Percentiles rank a stretch among this genome's conserved stretches.
These are phyloP conservation scores for Pyrochroa serraticornis DNA, from an alignment of 2,888 invertebrate species.

Conservation along the genomic window DNA sequence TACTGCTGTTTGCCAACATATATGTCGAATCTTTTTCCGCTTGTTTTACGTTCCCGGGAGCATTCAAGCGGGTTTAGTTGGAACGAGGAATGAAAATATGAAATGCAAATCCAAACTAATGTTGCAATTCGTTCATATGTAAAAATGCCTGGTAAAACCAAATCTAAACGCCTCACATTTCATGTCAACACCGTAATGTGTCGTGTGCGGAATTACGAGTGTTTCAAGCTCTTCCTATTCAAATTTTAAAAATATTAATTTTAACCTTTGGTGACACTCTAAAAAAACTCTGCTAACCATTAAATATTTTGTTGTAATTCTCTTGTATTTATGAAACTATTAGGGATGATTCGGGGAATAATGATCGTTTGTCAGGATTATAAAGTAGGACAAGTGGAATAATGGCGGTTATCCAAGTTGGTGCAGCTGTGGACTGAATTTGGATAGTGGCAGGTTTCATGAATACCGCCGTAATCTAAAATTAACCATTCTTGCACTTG, in stretches of 20 bases:
- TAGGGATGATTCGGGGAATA: slow-evolving; percentile 18
- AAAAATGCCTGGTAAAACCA: slow-evolving; percentile 25
- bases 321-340: slow-evolving; percentile 12
- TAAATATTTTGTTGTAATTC: background rate
- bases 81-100: slow-evolving; percentile 39
- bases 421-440: slow-evolving; percentile 32
- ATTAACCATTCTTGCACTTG: slow-evolving; percentile 29
- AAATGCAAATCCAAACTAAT: slow-evolving; percentile 41
- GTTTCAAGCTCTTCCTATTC: too few species aligned
- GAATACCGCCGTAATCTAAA: slow-evolving; percentile 24
- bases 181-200: too few species aligned
- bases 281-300: too few species aligned
- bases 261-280: too few species aligned
- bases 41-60: slow-evolving; percentile 36
- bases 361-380: slow-evolving; percentile 33
- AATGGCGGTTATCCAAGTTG: slow-evolving; percentile 33
- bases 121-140: slow-evolving; percentile 36
- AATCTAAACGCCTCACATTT: slow-evolving; percentile 13
- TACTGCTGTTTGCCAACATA: slow-evolving; percentile 34
- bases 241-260: too few species aligned
- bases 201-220: too few species aligned
- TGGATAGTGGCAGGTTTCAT: slow-evolving; percentile 27
- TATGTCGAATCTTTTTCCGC: slow-evolving; percentile 41
- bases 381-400: slow-evolving; percentile 33
- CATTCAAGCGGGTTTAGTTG: slow-evolving; percentile 28